Conservation (phyloP, 1,140 invertebrate species). For the Harpegnathos saltator region DNA sequence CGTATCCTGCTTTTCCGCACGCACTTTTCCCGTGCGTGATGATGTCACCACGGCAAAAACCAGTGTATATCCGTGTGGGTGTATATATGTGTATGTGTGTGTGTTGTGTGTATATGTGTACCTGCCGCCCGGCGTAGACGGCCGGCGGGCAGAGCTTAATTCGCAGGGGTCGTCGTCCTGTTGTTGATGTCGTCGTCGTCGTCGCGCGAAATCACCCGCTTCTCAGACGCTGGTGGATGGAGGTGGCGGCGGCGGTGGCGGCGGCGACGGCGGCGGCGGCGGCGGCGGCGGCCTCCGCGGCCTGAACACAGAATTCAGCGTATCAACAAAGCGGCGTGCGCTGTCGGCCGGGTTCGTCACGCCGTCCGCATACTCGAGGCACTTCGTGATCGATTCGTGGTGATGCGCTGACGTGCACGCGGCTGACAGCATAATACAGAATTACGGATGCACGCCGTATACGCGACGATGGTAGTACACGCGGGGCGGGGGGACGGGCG, state of each 20-base stretch:
- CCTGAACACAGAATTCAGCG: slow-evolving; percentile 72
- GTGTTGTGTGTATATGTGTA: not conserved
- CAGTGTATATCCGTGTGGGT: no score
- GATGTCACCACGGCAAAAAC: no score
- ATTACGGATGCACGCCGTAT: slow-evolving; percentile 49
- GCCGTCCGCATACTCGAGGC: slow-evolving; percentile 76
- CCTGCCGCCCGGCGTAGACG: slow-evolving; percentile 30
- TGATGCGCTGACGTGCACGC: slow-evolving; percentile 60
- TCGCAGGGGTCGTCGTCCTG: not conserved
- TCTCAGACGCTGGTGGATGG: slow-evolving; percentile 58
- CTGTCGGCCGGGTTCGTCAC: slow-evolving; percentile 75
- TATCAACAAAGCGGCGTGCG: slow-evolving; percentile 75
- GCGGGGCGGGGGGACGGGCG: no score
- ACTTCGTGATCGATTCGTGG: slow-evolving; percentile 68
- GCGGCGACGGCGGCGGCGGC: no score
- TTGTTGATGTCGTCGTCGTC: no score
- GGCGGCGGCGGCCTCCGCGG: slow-evolving; percentile 79
- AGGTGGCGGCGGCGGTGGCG: no score
- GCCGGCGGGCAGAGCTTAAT: slow-evolving; percentile 46
- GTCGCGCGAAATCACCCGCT: not conserved
- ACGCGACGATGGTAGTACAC: no score
- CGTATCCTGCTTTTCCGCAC: slow-evolving; percentile 31
- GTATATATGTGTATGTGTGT: no score
- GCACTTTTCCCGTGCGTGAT: not conserved
- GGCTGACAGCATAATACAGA: slow-evolving; percentile 77